Conservation (phyloP, 2,888 invertebrate species). For the Trichacis sp. region DNA sequence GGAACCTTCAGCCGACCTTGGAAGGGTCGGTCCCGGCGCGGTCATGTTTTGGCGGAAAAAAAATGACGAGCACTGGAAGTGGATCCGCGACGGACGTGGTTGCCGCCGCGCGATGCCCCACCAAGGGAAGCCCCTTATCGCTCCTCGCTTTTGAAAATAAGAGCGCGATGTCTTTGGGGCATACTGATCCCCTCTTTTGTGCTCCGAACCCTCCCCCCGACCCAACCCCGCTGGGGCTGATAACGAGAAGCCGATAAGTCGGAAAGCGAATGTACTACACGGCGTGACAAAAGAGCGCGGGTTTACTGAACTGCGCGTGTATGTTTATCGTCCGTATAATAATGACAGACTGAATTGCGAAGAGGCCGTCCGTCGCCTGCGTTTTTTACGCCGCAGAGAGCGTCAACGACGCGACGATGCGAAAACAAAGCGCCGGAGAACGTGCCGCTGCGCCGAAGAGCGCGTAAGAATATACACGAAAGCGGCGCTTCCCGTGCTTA, state of each 20-base stretch:
- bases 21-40: not conserved
- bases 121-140: conserved; percentile 1
- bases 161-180: conserved; percentile 21
- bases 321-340: conserved; percentile 41
- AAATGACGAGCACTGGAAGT: conserved; percentile 11
- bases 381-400: conserved; percentile 21
- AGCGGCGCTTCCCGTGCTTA: not conserved
- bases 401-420: conserved; percentile 14
- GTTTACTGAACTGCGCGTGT: conserved; percentile 43
- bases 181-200: conserved; percentile 6
- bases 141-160: not conserved
- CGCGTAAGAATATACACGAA: not conserved
- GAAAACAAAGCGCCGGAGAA: conserved; percentile 31
- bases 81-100: not conserved
- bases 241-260: conserved; percentile 34
- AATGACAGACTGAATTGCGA: conserved; percentile 28
- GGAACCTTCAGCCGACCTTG: no score
- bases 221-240: conserved; percentile 10
- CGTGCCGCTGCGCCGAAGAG: not conserved
- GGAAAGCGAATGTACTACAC: conserved; percentile 31
- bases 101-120: not conserved
- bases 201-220: not conserved
- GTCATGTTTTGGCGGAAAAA: conserved; percentile 19
- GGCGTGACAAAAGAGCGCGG: conserved; percentile 43
- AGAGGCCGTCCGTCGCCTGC: conserved; percentile 30